Base-by-base conservation (phyloP, 2,888 invertebrate genomes). In the Pristionchus maxplancki region DNA sequence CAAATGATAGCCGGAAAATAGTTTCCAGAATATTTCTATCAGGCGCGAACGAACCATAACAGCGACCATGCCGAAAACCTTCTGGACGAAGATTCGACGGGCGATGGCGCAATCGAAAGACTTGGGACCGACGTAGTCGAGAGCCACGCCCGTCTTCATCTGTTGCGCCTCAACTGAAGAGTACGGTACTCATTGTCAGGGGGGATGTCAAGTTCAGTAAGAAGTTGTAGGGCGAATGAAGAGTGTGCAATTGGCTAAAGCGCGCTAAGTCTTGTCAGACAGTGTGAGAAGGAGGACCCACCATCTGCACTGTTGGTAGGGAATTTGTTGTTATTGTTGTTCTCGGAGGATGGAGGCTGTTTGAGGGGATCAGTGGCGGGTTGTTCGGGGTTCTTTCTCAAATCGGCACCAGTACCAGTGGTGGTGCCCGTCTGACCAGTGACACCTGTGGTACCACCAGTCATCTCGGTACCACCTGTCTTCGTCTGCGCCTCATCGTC, bases 1-100 rank as follows among this genome's bases (percentile, higher is more conserved):
- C 9, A 64, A 67, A 17, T 24, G 31, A 24, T 28, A 28, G 67
- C 31, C 31, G 71, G 34, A 78, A n/a, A 44, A 44, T 24, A 67
- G 34, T 67, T 0, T 67, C 11, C 20, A n/a, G n/a, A 0, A 1
- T 31, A n/a, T 58, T 24, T 17, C 20, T 6, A 58, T 17, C 58
- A 58, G 5, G 58, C 58, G 20, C 5, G n/a, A n/a, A n/a, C n/a
- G 4, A 6, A 82, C 82, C 82, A 82, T 82, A n/a, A 24, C 6
- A 9, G 11, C 82, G 37, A 83, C 82, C 82, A 83, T 50, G 24
- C 50, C 37, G 53, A 83, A 83, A 6, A 83, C 82, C 31, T 53
- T 50, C 53, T 28, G n/a, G 20, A 83, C 44, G 82, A 83, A 83
- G 50, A 11, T 15, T 17, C 53, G 53, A 53, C 82, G 78, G 78